Base-by-base conservation (phyloP, 1,140 invertebrate genomes). In the Diuraphis noxia region DNA sequence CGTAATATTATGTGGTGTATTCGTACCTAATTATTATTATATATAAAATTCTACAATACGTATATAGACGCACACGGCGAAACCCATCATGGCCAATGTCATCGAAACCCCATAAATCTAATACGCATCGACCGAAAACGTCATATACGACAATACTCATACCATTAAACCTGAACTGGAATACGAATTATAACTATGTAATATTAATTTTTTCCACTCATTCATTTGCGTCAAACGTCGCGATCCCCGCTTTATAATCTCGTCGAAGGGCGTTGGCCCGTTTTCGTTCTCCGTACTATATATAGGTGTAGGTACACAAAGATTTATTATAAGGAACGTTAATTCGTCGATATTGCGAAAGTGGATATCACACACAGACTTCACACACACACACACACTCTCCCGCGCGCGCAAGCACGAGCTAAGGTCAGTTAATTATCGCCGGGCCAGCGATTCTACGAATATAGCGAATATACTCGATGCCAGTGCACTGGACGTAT, bases 331-430 rank as follows among this genome's bases (percentile, higher is more conserved):
- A 52, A 21, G 46, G 19, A 49, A 82, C 10, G 34, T 52, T 19
- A 91, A 91, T 81, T 91, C 72, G 81, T 91, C 89, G 25, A 63
- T 81, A 52, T 91, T 91, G 43, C 89, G 43, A 91, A 91, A 91
- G 77, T 81, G 21, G 36, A 41, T 43, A 72, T 56, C 23, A 13
- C n/a, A 17, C 23, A 9, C 19, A n/a, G 17, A 4, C 41, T 7
- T n/a, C 41, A 49, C n/a, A 34, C 19, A 36, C 36, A 30, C 21
- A 17, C 19, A 81, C 34, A 19, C 17, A 77, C 34, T 6, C 63
- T 13, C 23, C 41, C 43, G 21, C 43, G 6, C 17, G 1, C 41
- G 25, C 46, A 19, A 19, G n/a, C 10, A 19, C 19, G 52, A n/a
- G 30, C 19, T 91, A 10, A 81, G 63, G 72, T 91, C 89, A 91